A percentile compares a stretch with the other conserved stretches of the same genome.
Evolutionary conservation across 1,140 invertebrate genomes (phyloP).

Genomic region (Tetramorium simillimum): DNA sequence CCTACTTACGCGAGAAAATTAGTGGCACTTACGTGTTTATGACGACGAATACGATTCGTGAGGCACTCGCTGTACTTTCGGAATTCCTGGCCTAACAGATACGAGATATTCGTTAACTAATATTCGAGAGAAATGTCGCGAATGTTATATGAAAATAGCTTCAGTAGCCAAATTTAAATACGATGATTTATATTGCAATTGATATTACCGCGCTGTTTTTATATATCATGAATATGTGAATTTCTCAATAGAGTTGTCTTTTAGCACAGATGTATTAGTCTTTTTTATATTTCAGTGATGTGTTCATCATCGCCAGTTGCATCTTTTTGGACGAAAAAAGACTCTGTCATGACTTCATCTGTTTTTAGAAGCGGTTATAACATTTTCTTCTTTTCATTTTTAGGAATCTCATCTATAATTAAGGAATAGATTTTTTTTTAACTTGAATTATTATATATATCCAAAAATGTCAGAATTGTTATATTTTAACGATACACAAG

Average conservation of each 20-base stretch:
- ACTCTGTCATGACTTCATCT: neutral
- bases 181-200: conserved; percentile 10
- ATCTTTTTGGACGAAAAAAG: conserved; percentile 1
- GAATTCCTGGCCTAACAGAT: neutral
- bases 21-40: neutral
- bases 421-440: neutral
- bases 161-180: neutral
- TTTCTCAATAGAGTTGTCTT: neutral
- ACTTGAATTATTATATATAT: neutral
- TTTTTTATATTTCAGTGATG: conserved; percentile 30
- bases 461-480: neutral
- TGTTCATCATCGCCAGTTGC: conserved; percentile 11
- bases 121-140: neutral
- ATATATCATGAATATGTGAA: conserved; percentile 47
- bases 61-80: neutral
- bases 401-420: neutral
- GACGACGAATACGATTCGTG: neutral
- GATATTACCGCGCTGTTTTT: neutral
- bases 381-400: conserved; percentile 15
- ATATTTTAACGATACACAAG: neutral
- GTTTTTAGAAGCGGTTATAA: conserved; percentile 31
- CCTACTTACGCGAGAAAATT: conserved; percentile 17
- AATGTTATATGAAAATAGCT: neutral
- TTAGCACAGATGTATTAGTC: neutral
- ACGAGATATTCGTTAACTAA: neutral